Evolutionary conservation across 2,797 vertebrate genomes (phyloP), one percentile per base, ranked within the genome.

Genomic region (Parambassis ranga): DNA sequence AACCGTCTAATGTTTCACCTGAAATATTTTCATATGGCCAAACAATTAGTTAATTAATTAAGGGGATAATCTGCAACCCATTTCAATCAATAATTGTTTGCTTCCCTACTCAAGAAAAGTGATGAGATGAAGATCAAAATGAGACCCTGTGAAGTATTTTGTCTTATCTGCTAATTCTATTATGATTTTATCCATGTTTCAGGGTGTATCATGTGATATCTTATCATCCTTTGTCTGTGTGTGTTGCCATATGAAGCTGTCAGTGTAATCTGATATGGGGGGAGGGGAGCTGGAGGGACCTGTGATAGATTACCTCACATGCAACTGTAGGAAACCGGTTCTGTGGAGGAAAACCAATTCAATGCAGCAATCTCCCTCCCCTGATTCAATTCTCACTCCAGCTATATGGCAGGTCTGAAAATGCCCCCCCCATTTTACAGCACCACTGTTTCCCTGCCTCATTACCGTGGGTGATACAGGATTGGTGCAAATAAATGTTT

Each of bases 181-280:
- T 14, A 23, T 51, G 14, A 16, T 58, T 42, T 39, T n/a, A 49
- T 69, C 18, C 9, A 56, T 22, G 47, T 74, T 59, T 28, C 1
- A 2, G 4, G 37, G 38, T 20, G 10, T 52, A 75, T 86, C 39
- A 1, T 59, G 55, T 71, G 24, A 71, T 77, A 86, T 79, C 79
- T 81, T 71, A 77, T 85, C 86, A 30, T 57, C 72, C 76, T 84
- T 87, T 90, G 82, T 89, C 60, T 85, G 36, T 39, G 68, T 73
- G 71, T 57, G 73, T 82, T 70, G 50, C 53, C 2, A 63, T 51
- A 52, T 77, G 71, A 83, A 82, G 83, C 81, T 71, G 83, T 86
- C 77, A 75, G 18, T 19, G 61, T 52, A 37, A 70, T 76, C 82
- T 64, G 65, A 67, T 59, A 48, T 73, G 85, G 87, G 86, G 86